phyloP scores from a whole-genome alignment of 2,113 vertebrate genomes.

The Thomomys bottae region DNA sequence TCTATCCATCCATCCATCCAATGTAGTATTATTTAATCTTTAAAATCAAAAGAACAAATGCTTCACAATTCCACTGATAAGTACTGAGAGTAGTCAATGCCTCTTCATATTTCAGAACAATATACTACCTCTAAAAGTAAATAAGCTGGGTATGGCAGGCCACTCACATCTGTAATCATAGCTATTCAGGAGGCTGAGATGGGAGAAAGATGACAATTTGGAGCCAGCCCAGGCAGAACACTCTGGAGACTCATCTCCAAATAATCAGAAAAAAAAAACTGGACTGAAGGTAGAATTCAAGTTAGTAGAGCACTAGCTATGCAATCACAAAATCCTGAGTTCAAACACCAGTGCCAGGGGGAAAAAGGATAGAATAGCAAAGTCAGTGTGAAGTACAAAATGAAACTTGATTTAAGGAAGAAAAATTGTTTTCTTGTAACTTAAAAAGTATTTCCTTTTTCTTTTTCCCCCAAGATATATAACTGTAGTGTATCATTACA shows the following conservation, averaged over 20 bases:
- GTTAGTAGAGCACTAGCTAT: too few relatives aligned
- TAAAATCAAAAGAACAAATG: not conserved
- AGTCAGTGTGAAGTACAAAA: not conserved
- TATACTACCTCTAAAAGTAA: not conserved
- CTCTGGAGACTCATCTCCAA: too few relatives aligned
- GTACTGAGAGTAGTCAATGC: not conserved
- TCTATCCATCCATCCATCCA: not conserved
- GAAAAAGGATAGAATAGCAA: too few relatives aligned
- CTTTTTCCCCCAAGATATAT: not conserved
- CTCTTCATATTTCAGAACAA: not conserved
- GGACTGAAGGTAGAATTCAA: too few relatives aligned
- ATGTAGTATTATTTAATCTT: not conserved
- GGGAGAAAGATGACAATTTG: too few relatives aligned
- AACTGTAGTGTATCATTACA: not conserved
- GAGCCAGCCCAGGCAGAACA: too few relatives aligned
- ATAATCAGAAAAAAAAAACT: too few relatives aligned
- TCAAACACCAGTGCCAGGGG: too few relatives aligned
- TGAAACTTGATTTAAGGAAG: not conserved
- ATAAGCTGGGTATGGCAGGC: not conserved
- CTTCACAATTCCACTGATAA: not conserved
- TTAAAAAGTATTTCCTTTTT: not conserved
- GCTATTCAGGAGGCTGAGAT: too few relatives aligned
- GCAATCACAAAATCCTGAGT: too few relatives aligned
- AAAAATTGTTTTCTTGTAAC: not conserved
- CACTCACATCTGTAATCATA: too few relatives aligned